These are phyloP conservation scores for Plutomurus gul DNA, from an alignment of 1,140 invertebrate genomes.

Conservation along the genomic window DNA sequence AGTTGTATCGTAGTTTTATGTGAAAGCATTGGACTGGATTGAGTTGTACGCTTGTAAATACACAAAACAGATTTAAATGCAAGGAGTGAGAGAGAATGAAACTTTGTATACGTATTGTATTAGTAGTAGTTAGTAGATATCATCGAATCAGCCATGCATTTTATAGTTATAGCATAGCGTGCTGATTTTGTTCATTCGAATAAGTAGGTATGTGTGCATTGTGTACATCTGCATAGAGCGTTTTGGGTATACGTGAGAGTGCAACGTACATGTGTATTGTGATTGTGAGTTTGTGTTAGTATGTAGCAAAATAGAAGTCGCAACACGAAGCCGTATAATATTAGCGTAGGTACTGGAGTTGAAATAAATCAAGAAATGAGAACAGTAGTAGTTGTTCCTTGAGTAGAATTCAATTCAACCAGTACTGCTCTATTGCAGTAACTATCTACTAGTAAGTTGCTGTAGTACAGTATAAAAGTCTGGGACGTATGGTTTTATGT, in stretches of 20 bases:
- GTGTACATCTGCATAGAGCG: background rate
- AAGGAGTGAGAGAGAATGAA: background rate
- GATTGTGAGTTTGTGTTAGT: background rate
- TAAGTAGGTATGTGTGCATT: background rate
- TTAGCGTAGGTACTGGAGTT: background rate
- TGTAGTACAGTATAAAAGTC: background rate
- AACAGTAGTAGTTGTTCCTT: background rate
- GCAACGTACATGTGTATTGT: background rate
- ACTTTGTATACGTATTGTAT: too few relatives aligned
- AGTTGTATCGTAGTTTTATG: too few relatives aligned
- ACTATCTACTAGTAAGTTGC: too few relatives aligned
- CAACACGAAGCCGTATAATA: background rate
- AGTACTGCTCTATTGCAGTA: background rate
- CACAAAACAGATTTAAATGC: background rate
- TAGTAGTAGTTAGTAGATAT: background rate
- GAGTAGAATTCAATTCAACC: background rate
- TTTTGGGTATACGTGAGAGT: background rate
- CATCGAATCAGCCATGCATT: conserved; percentile 7
- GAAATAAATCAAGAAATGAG: background rate
- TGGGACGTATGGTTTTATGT: background rate
- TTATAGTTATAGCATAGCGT: conserved; percentile 15
- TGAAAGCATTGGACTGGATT: conserved; percentile 3
- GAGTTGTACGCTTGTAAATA: background rate
- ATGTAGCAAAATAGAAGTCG: background rate
- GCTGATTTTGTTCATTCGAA: conserved; percentile 14